phyloP scores from a whole-genome alignment of 2,888 invertebrate genomes.

The Hemithea aestivaria region DNA sequence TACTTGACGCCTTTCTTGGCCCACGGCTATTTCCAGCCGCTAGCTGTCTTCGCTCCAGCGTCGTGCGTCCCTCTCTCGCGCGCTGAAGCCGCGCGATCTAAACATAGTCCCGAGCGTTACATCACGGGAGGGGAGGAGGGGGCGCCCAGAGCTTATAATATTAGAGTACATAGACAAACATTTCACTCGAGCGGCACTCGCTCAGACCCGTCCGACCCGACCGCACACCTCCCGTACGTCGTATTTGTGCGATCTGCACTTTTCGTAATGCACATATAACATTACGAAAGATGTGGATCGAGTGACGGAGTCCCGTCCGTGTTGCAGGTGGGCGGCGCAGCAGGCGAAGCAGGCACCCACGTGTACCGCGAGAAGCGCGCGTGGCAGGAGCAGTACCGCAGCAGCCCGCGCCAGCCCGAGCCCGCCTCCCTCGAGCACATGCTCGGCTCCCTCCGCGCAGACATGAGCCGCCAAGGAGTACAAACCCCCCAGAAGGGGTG shows the following conservation, averaged over 20 bases:
- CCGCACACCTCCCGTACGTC: conserved; percentile 64
- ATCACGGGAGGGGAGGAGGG: conserved; percentile 73
- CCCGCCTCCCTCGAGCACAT: conserved; percentile 84
- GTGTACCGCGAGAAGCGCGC: conserved; percentile 82
- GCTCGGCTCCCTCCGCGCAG: conserved; percentile 96
- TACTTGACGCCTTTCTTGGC: conserved; percentile 81
- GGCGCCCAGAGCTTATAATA: conserved; percentile 71
- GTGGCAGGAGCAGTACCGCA: conserved; percentile 76
- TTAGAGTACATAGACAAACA: conserved; percentile 76
- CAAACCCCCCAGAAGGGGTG: conserved; percentile 99
- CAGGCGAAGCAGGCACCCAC: conserved; percentile 74
- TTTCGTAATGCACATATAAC: conserved; percentile 8
- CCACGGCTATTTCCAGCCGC: conserved; percentile 78
- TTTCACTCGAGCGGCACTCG: conserved; percentile 73
- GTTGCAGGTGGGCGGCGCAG: conserved; percentile 64
- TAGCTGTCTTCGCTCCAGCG: conserved; percentile 58
- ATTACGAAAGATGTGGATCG: too few species aligned
- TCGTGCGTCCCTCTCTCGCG: conserved; percentile 46
- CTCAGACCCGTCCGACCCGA: conserved; percentile 59
- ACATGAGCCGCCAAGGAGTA: conserved; percentile 99
- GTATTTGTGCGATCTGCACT: conserved; percentile 28
- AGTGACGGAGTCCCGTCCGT: conserved; percentile 8
- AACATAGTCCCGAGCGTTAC: conserved; percentile 72
- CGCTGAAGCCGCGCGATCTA: conserved; percentile 47
- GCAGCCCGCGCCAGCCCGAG: conserved; percentile 78